Evolutionary conservation across 2,797 vertebrate species (phyloP).

Genomic region (Amazona finschi): DNA sequence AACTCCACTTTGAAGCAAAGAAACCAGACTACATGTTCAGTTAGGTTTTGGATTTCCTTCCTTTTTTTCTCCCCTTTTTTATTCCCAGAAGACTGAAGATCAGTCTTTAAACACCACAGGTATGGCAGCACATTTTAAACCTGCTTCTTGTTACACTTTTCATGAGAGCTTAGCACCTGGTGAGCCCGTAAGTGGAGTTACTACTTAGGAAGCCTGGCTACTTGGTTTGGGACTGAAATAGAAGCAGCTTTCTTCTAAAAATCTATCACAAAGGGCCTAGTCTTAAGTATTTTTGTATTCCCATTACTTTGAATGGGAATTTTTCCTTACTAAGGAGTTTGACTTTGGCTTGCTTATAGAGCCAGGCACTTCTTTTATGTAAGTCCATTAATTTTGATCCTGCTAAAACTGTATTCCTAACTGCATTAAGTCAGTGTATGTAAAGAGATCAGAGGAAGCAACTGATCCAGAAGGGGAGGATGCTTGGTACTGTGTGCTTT

Average conservation of each 20-base stretch:
- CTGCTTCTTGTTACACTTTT: not conserved
- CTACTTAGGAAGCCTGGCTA: not conserved
- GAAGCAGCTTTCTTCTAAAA: not conserved
- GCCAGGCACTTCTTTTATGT: not conserved
- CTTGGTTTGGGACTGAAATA: conserved; percentile 9
- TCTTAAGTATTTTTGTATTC: not conserved
- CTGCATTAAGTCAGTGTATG: conserved; percentile 18
- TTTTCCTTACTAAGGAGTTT: not conserved
- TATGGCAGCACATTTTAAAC: not conserved
- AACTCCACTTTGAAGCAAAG: conserved; percentile 30
- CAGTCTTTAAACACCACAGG: not conserved
- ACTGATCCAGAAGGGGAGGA: not conserved
- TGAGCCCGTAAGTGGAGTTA: not conserved
- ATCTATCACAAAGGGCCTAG: not conserved
- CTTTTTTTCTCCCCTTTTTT: not conserved
- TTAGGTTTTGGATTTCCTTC: not conserved
- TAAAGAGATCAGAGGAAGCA: conserved; percentile 28
- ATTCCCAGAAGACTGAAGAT: not conserved
- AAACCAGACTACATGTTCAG: not conserved
- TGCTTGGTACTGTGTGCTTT: not conserved
- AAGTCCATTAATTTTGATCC: conserved; percentile 10
- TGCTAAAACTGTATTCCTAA: conserved; percentile 1
- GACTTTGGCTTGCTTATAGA: not conserved
- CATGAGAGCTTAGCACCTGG: not conserved
- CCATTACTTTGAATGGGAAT: not conserved